phyloP scores from a whole-genome alignment of 2,797 vertebrate species.

The Myotis myotis region DNA sequence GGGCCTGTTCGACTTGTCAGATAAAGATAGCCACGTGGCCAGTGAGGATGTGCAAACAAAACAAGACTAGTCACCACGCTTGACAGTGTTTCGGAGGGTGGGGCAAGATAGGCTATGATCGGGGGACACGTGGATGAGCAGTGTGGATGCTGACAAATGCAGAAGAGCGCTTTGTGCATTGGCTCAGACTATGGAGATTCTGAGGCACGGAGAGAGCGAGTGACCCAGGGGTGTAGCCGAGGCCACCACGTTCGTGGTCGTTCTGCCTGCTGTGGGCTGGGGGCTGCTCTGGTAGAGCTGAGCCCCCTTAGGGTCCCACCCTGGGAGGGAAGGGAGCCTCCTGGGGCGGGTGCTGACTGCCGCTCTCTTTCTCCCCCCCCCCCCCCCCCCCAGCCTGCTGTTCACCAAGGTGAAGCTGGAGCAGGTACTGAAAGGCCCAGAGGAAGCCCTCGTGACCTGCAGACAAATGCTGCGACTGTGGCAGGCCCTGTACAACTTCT shows the following conservation, averaged over 20 bases:
- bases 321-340: background rate
- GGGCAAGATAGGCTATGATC: background rate
- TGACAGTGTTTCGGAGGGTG: background rate
- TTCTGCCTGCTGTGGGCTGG: background rate
- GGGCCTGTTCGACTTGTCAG: background rate
- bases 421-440: constrained; percentile 89
- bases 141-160: background rate
- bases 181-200: background rate
- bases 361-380: background rate
- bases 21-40: background rate
- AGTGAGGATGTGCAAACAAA: background rate
- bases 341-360: background rate
- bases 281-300: background rate
- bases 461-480: constrained; percentile 93
- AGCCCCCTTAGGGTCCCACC: no score
- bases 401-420: constrained; percentile 97
- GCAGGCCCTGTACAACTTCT: constrained; percentile 90
- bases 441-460: constrained; percentile 93
- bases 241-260: accelerated
- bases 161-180: background rate
- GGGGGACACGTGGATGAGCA: accelerated
- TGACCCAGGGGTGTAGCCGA: accelerated
- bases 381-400: constrained; percentile 88
- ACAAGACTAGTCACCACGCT: background rate
- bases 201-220: background rate